A percentile compares a stretch with the other conserved stretches of the same genome.
These are phyloP conservation scores for Orycteropus afer DNA, from an alignment of 2,113 vertebrate genomes.

Conservation along the genomic window DNA sequence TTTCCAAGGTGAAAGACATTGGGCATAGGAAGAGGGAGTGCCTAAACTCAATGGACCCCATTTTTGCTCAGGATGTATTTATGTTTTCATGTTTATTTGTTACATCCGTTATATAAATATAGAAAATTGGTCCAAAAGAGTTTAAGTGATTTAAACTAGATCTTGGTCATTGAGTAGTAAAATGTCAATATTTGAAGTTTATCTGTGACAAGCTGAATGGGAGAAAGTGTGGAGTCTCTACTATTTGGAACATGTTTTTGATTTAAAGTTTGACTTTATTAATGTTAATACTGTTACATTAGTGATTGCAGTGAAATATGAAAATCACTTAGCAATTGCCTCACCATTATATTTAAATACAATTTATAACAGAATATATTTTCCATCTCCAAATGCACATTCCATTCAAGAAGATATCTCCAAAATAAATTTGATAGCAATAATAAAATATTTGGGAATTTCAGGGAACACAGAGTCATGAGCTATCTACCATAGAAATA, in stretches of 20 bases:
- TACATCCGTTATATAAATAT: not conserved
- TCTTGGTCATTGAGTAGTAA: fast-evolving
- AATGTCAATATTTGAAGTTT: not conserved
- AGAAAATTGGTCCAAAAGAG: not conserved
- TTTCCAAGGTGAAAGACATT: not conserved
- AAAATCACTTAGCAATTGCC: not conserved
- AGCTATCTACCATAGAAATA: not conserved
- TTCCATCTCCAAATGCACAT: not conserved
- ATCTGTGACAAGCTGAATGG: not conserved
- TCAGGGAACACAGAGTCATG: not conserved
- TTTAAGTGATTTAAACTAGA: not conserved
- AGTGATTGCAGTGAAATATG: not conserved
- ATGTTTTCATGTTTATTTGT: not conserved
- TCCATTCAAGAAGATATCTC: not conserved
- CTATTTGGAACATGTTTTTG: not conserved
- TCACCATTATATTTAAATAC: not conserved
- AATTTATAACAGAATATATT: not conserved
- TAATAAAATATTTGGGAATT: not conserved
- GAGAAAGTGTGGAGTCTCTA: not conserved
- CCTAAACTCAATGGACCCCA: not conserved
- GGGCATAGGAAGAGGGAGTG: not conserved
- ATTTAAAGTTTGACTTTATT: not conserved
- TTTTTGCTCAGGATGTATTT: not conserved
- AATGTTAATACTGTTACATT: not conserved
- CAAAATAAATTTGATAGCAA: not conserved